Evolutionary conservation across 2,888 invertebrate genomes (phyloP), one percentile per base, ranked within the genome.

Genomic region (Caenorhabditis sulstoni): DNA sequence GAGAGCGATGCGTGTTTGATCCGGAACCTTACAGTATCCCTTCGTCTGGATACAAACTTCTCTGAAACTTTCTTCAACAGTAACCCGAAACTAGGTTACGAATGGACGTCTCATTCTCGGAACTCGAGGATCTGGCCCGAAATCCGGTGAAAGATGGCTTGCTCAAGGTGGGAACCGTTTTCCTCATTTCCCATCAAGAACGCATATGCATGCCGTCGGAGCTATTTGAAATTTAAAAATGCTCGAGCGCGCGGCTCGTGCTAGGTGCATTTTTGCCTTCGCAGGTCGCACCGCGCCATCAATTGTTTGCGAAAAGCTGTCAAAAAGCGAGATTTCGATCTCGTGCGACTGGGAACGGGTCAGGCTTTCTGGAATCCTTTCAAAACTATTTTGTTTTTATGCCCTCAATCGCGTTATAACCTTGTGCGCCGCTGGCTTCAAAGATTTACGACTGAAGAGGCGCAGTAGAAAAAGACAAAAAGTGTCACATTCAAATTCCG

Each of bases 1-100:
- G 59, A 45, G 47, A 45, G 45, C 47, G 22, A 74, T 74, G 65
- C 65, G 64, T 65, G 50, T 59, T 74, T 74, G 64, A 65, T 74
- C 73, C 4, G 7, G n/a, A 4, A 41, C 64, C 14, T 66, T 66
- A 67, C 75, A 75, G 75, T 75, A 67, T 75, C 75, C 75, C 75
- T 29, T 14, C 75, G 75, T 29, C 67, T 75, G 75, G 75, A 75
- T 75, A 75, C 75, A 75, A 67, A 75, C 66, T 74, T 74, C 73
- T 65, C 73, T 44, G 16, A 65, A 50, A 45, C 44, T 39, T 44
- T 61, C 41, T 61, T 16, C 59, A 11, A 67, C 61, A 75, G 75
- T 75, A 75, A 75, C 75, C 75, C 75, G 75, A 75, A 75, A 67
- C 41, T 62, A 75, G 75, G 75, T 75, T 75, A 75, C 75, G 75